Evolutionary conservation across 1,140 invertebrate species (phyloP), one percentile per base, ranked within the genome.

Genomic region (Magallana ariakensis): DNA sequence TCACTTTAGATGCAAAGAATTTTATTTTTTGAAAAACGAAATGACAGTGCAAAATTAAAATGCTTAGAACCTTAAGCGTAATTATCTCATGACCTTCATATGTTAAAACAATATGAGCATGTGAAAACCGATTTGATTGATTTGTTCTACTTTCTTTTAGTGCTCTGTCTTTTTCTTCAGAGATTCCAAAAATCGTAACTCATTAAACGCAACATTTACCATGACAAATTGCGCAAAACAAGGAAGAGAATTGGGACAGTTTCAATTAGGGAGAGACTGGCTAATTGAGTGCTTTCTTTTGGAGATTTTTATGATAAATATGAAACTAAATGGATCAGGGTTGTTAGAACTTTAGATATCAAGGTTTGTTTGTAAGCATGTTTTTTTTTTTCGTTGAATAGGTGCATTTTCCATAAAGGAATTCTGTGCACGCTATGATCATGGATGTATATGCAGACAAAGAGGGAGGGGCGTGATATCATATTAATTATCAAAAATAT

Each of bases 201-300:
- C 66, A 75, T 75, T 75, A 75, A 75, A 75, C 66, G 66, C 66
- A 19, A 75, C 66, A 75, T 75, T 75, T 75, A 33, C 66, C 66
- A 22, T 75, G 66, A 75, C 66, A 75, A 75, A 75, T 75, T 75
- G 26, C 66, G 26, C 19, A 75, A 75, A 75, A 26, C 66, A 75
- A 75, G 66, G 66, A 22, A 75, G 22, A 75, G 66, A 75, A 46
- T 46, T 26, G 22, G 33, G 26, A 75, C 66, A 22, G 66, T 75
- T 75, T 75, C 66, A 75, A 75, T 75, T 75, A 75, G 66, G 22
- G 66, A 11, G 22, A 75, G 22, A 13, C 19, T 26, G 66, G 9
- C 8, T 75, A 10, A 26, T 75, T n/a, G 66, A 75, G 33, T 5
- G 33, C 22, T 75, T 75, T 75, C 66, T 10, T n/a, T 26, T 75